Percentiles rank a stretch among this genome's conserved stretches.
Conservation (phyloP, 2,113 vertebrate genomes). For the Puma concolor region DNA sequence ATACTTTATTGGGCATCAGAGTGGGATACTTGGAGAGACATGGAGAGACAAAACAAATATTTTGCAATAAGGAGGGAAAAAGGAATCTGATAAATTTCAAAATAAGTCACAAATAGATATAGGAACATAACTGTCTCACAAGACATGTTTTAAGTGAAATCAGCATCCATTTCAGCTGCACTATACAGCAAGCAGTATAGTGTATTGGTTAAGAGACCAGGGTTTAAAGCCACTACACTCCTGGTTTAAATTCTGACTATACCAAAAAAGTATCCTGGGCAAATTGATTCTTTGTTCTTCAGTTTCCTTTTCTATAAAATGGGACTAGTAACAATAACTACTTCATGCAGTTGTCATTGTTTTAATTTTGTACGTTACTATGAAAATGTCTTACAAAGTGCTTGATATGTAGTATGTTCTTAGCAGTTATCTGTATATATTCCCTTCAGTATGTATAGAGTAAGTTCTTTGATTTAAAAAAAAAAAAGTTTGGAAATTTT, state of each 20-base stretch:
- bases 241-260: not conserved
- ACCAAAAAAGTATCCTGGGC: not conserved
- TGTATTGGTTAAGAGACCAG: not conserved
- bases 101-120: not conserved
- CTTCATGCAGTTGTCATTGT: not conserved
- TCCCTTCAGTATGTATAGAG: not conserved
- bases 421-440: not conserved
- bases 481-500: not conserved
- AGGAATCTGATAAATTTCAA: not conserved
- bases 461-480: not conserved
- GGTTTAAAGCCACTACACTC: not conserved
- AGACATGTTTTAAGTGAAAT: not conserved
- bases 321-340: not conserved
- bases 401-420: not conserved
- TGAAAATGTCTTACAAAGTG: not conserved
- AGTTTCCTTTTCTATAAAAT: not conserved
- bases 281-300: not conserved
- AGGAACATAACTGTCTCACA: not conserved
- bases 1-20: not conserved
- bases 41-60: not conserved
- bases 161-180: not conserved
- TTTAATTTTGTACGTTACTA: not conserved
- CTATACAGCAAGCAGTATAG: not conserved
- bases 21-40: not conserved
- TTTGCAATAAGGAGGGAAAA: not conserved